phyloP scores from a whole-genome alignment of 2,797 vertebrate genomes.

The Malurus leucopterus region DNA sequence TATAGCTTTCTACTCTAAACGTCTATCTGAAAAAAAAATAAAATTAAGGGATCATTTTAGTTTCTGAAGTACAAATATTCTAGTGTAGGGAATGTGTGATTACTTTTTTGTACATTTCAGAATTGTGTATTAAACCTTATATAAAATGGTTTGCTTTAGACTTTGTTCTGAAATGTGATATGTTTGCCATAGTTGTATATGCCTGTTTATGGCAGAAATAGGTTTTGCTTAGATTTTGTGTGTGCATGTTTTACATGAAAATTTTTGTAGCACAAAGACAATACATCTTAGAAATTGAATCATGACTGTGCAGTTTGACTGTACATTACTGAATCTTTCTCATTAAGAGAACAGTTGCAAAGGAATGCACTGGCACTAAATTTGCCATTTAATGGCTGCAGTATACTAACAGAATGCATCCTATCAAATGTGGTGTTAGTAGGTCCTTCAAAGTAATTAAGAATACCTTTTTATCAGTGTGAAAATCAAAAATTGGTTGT shows the following conservation, averaged over 20 bases:
- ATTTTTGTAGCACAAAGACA: constrained; percentile 53
- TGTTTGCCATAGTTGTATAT: constrained; percentile 41
- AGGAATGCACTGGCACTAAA: constrained; percentile 18
- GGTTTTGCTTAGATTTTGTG: constrained; percentile 52
- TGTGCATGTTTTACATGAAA: constrained; percentile 54
- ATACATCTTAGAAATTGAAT: constrained; percentile 24
- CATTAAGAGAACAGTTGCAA: constrained; percentile 5
- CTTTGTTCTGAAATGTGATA: constrained; percentile 53
- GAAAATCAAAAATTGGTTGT: neutral
- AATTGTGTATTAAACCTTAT: constrained; percentile 37
- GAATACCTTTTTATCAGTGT: constrained; percentile 1
- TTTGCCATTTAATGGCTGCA: neutral
- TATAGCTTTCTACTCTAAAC: constrained; percentile 20
- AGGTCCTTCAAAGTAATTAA: neutral
- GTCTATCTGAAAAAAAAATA: neutral
- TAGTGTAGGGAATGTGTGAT: constrained; percentile 16
- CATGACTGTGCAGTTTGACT: constrained; percentile 5
- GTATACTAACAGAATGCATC: neutral
- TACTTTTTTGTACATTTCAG: constrained; percentile 56
- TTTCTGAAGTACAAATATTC: constrained; percentile 49
- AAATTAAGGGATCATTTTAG: constrained; percentile 58
- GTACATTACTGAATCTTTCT: constrained; percentile 27
- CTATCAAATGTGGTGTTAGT: neutral
- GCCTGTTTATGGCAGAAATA: constrained; percentile 36
- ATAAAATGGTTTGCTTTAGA: constrained; percentile 35